Conservation (phyloP, 2,113 vertebrate genomes). For the Helogale parvula region DNA sequence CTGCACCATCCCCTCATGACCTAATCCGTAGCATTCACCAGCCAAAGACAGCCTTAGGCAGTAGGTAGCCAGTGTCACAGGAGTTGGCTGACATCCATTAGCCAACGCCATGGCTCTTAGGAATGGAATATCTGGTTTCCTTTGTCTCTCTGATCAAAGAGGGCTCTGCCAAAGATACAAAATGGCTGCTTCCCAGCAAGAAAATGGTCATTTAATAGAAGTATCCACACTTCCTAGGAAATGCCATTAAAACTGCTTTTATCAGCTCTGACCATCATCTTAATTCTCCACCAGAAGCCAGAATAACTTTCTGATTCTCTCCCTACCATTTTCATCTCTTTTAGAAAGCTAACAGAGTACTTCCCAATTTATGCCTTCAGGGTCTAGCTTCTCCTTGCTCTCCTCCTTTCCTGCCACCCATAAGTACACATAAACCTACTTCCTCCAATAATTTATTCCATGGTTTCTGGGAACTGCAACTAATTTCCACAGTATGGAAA, state of each 20-base stretch:
- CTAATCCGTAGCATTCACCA: not conserved
- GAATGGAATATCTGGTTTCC: not conserved
- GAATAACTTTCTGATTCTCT: conserved; percentile 19
- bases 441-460: not conserved
- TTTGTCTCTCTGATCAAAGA: conserved; percentile 19
- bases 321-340: not conserved
- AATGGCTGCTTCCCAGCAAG: not conserved
- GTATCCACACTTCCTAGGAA: not conserved
- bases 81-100: not conserved
- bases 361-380: not conserved
- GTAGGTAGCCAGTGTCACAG: not conserved
- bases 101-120: not conserved
- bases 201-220: not conserved
- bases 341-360: not conserved
- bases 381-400: not conserved
- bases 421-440: not conserved
- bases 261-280: not conserved
- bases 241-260: not conserved
- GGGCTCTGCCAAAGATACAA: not conserved
- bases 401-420: not conserved
- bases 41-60: not conserved
- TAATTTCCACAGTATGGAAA: not conserved
- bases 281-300: not conserved
- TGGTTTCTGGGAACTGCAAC: not conserved
- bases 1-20: not conserved